Evolutionary conservation across 1,140 invertebrate species (phyloP).

Genomic region (Hyphantria cunea): DNA sequence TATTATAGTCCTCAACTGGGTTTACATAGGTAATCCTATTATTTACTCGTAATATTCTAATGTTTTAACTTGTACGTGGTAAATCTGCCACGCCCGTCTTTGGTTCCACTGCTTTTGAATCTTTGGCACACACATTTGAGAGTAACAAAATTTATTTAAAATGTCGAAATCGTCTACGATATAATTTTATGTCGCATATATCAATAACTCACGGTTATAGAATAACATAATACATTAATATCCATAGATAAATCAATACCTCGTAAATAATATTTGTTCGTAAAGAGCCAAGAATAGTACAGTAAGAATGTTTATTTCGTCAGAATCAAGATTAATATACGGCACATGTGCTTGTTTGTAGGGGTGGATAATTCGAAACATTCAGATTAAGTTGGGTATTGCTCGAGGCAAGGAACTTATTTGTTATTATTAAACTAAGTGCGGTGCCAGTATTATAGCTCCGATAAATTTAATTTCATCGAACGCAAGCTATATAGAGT

Average conservation of each 20-base stretch:
- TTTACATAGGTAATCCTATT: too few relatives aligned
- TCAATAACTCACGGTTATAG: constrained; percentile 2
- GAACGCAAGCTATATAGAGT: too few relatives aligned
- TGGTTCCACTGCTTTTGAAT: neutral
- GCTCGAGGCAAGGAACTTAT: neutral
- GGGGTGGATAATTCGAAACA: neutral
- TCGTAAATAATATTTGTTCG: constrained; percentile 17
- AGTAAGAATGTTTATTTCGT: constrained; percentile 2
- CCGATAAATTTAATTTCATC: too few relatives aligned
- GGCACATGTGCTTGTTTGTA: neutral
- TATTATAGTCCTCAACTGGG: too few relatives aligned
- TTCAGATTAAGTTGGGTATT: neutral
- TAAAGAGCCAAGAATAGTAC: constrained; percentile 11
- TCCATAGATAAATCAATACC: constrained; percentile 7
- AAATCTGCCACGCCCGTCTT: neutral
- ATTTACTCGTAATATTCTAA: too few relatives aligned
- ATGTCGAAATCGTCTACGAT: neutral
- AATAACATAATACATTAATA: constrained; percentile 19
- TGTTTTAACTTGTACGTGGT: too few relatives aligned
- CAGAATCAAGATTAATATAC: neutral
- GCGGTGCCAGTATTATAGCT: too few relatives aligned
- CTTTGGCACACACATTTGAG: neutral
- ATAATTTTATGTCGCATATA: constrained; percentile 1
- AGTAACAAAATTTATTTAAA: neutral
- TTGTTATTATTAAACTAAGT: neutral